These are phyloP conservation scores for Mus caroli DNA, from an alignment of 2,797 vertebrate genomes.

Conservation along the genomic window DNA sequence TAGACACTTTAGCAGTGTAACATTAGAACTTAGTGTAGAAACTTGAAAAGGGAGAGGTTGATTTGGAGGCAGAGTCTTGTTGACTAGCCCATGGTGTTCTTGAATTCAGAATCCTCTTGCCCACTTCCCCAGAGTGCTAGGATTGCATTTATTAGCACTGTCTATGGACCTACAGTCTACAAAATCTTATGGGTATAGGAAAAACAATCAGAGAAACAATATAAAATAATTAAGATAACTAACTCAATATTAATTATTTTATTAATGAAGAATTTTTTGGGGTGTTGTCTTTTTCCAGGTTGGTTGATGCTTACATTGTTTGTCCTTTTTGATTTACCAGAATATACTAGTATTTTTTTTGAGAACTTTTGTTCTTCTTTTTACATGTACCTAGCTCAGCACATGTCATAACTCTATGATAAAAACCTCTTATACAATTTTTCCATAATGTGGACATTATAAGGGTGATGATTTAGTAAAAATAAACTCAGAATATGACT, in stretches of 20 bases:
- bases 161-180: neutral
- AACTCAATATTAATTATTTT: conserved; percentile 8
- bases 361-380: conserved; percentile 45
- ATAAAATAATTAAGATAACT: conserved; percentile 58
- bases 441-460: conserved; percentile 30
- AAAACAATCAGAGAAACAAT: neutral
- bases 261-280: conserved; percentile 37
- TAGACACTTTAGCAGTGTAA: conserved; percentile 33
- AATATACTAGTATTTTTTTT: conserved; percentile 60
- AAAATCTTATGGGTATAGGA: neutral
- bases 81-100: neutral
- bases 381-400: conserved; percentile 8
- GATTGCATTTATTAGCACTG: neutral
- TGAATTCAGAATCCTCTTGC: neutral
- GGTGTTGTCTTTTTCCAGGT: conserved; percentile 12
- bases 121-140: neutral
- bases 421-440: conserved; percentile 38
- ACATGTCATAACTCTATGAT: neutral
- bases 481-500: conserved; percentile 47
- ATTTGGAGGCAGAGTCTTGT: neutral
- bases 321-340: neutral
- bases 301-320: conserved; percentile 39
- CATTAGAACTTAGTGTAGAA: conserved; percentile 7
- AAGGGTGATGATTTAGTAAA: conserved; percentile 27
- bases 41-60: neutral